Percentiles rank a stretch among this genome's conserved stretches.
phyloP scores from a whole-genome alignment of 2,113 vertebrate species.

The Bubo blakistoni region DNA sequence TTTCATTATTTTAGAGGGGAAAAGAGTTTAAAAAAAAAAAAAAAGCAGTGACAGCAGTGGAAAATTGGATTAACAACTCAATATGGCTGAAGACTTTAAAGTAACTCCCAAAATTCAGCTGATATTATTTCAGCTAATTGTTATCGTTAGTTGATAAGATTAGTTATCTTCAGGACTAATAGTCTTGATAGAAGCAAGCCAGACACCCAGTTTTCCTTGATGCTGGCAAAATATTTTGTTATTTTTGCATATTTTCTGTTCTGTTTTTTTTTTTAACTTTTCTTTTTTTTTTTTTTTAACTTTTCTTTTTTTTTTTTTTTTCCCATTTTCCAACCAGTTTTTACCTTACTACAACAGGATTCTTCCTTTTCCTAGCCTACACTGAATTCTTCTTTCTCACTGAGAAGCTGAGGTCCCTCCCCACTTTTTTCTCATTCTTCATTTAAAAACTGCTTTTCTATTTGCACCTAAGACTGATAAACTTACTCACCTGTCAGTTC shows the following conservation, averaged over 20 bases:
- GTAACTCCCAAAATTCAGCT: neutral
- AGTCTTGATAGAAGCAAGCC: neutral
- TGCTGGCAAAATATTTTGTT: neutral
- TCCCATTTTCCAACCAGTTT: neutral
- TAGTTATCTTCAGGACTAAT: neutral
- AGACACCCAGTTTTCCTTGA: fast-evolving
- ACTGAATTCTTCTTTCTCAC: neutral
- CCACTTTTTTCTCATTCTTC: neutral
- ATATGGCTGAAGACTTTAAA: neutral
- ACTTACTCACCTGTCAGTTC: neutral
- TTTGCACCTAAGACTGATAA: neutral
- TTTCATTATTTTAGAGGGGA: neutral
- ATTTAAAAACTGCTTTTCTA: neutral
- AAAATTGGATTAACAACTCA: neutral
- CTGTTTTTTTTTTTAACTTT: neutral
- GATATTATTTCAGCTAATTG: neutral
- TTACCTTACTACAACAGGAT: neutral
- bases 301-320: neutral
- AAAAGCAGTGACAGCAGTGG: neutral
- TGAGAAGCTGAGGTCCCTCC: neutral
- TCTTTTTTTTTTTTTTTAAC: neutral
- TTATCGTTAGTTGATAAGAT: neutral
- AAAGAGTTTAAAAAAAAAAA: too few species aligned
- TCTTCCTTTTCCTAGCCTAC: neutral
- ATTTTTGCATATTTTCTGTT: neutral